These are phyloP conservation scores for Apteryx mantelli DNA, from an alignment of 2,113 vertebrate genomes.

Conservation along the genomic window DNA sequence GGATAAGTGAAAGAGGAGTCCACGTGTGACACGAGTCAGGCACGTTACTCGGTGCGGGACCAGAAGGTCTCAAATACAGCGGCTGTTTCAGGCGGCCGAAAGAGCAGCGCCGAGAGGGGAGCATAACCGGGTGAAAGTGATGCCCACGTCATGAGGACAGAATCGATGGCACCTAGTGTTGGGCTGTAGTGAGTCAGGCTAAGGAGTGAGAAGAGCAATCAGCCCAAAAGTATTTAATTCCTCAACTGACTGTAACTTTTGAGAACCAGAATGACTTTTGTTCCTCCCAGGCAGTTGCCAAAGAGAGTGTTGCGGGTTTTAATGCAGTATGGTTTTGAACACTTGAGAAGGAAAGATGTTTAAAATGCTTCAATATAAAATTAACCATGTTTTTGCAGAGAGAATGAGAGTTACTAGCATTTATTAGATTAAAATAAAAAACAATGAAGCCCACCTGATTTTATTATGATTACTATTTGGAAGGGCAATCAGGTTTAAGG, in stretches of 20 bases:
- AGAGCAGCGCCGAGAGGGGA: background rate
- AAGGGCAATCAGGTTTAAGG: background rate
- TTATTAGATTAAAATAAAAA: background rate
- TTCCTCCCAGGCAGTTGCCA: background rate
- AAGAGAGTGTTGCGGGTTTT: background rate
- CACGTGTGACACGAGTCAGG: fast-evolving
- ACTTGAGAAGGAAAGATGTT: background rate
- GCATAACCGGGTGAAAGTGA: background rate
- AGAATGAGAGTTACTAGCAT: background rate
- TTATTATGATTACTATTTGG: background rate
- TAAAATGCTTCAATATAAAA: background rate
- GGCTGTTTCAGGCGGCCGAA: background rate
- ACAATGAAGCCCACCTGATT: background rate
- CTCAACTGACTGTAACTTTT: background rate
- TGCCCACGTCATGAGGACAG: background rate
- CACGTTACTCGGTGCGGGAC: background rate
- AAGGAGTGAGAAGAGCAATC: background rate
- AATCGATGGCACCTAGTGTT: slow-evolving; percentile 5
- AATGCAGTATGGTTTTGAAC: background rate
- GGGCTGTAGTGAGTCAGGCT: slow-evolving; percentile 21
- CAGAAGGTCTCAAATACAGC: background rate
- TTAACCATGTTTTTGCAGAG: background rate
- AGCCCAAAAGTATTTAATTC: slow-evolving; percentile 9
- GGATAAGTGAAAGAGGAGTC: background rate
- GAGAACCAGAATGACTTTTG: background rate